Percentiles rank a stretch among this genome's conserved stretches.
phyloP scores from a whole-genome alignment of 2,797 vertebrate genomes.

The Hypotaenidia okinawae region DNA sequence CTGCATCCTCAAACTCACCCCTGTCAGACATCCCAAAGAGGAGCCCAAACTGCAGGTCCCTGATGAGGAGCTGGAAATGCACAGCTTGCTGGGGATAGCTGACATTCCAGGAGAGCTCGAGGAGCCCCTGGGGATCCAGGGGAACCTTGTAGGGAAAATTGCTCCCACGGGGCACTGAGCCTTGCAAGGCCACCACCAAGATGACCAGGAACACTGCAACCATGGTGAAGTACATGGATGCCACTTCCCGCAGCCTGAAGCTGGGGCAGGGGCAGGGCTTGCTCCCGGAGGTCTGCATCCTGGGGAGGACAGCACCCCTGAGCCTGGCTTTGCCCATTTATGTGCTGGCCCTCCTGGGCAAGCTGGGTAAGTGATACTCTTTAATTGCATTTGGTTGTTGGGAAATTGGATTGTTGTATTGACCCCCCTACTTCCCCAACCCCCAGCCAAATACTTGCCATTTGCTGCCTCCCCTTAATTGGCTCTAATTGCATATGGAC shows the following conservation, averaged over 20 bases:
- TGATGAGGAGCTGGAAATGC: conserved; percentile 83
- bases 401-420: conserved; percentile 88
- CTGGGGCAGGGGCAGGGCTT: conserved; percentile 76
- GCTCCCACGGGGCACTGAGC: conserved; percentile 16
- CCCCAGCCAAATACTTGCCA: conserved; percentile 81
- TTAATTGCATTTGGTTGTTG: conserved; percentile 91
- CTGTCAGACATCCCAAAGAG: conserved; percentile 93
- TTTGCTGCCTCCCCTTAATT: conserved; percentile 83
- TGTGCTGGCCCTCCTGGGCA: conserved; percentile 76
- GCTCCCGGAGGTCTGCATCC: conserved; percentile 53
- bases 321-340: conserved; percentile 80
- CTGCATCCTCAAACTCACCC: conserved; percentile 87
- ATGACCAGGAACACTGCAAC: conserved; percentile 88
- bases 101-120: conserved; percentile 92
- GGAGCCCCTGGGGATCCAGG: conserved; percentile 84
- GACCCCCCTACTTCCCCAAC: conserved; percentile 67
- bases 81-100: conserved; percentile 84
- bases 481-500: conserved; percentile 86
- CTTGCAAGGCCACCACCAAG: conserved; percentile 89
- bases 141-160: conserved; percentile 86
- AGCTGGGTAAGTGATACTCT: conserved; percentile 69
- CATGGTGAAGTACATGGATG: conserved; percentile 89
- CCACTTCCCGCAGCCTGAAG: conserved; percentile 84
- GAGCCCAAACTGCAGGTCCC: conserved; percentile 80
- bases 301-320: neutral